Evolutionary conservation across 2,113 vertebrate genomes (phyloP).

Genomic region (Chauna torquata): DNA sequence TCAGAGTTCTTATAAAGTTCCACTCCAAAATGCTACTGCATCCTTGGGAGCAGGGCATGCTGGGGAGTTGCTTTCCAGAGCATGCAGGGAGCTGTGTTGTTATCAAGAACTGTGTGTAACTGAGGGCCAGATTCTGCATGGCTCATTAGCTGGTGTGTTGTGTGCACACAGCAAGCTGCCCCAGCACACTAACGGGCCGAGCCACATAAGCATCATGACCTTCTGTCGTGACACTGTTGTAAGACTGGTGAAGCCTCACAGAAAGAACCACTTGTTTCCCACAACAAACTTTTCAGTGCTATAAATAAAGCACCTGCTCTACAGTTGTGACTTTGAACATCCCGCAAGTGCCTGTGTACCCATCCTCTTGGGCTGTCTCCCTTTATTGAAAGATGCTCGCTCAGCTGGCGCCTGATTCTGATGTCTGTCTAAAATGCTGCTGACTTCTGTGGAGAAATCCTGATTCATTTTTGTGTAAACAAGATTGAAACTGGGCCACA

Average conservation of each 20-base stretch:
- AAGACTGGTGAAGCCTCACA: background rate
- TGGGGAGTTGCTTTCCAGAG: background rate
- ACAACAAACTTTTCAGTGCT: background rate
- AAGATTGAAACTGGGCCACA: background rate
- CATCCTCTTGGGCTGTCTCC: background rate
- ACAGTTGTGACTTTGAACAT: background rate
- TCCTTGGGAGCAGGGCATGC: accelerated
- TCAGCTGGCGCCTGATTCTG: background rate
- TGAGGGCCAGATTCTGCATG: background rate
- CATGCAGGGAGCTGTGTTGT: background rate
- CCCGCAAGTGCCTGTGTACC: background rate
- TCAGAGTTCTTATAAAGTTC: background rate
- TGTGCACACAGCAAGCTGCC: background rate
- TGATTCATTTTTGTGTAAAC: background rate
- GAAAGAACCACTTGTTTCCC: background rate
- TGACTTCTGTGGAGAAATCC: background rate
- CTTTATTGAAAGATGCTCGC: background rate
- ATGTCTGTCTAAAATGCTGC: background rate
- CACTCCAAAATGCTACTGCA: background rate
- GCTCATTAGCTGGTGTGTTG: background rate
- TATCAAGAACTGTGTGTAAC: background rate
- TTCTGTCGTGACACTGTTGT: background rate
- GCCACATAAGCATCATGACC: accelerated
- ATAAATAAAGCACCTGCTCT: background rate
- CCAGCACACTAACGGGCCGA: accelerated